phyloP scores from a whole-genome alignment of 2,797 vertebrate species.

The Distichodus sexfasciatus region DNA sequence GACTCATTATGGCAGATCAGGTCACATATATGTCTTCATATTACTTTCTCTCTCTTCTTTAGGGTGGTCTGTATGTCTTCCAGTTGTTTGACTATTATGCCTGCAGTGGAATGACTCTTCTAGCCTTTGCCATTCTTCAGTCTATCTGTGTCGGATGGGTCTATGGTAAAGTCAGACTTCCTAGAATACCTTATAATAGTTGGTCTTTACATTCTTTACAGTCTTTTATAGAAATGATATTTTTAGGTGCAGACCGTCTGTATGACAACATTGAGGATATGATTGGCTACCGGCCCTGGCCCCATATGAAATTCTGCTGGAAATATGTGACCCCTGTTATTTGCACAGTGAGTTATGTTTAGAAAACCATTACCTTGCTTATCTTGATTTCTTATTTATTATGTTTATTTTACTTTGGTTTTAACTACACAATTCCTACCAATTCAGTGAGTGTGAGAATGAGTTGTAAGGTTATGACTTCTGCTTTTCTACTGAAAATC shows the following conservation, averaged over 20 bases:
- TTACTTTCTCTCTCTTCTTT: slow-evolving; percentile 14
- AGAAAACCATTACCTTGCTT: background rate
- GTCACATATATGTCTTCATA: background rate
- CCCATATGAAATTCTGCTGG: slow-evolving; percentile 77
- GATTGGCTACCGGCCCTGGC: slow-evolving; percentile 75
- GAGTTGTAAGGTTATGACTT: too few relatives aligned
- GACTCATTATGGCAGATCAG: too few relatives aligned
- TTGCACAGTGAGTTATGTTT: slow-evolving; percentile 65
- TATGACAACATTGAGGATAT: slow-evolving; percentile 75
- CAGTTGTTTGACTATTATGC: slow-evolving; percentile 79
- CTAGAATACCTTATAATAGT: too few relatives aligned
- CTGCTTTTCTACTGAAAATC: background rate
- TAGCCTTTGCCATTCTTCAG: slow-evolving; percentile 72
- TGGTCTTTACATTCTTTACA: background rate
- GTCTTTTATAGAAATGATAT: background rate
- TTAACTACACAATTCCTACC: too few relatives aligned
- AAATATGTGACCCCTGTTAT: slow-evolving; percentile 70
- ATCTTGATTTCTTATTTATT: background rate
- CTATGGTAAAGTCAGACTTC: slow-evolving; percentile 71
- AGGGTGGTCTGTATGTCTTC: slow-evolving; percentile 79
- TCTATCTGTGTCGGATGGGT: slow-evolving; percentile 76
- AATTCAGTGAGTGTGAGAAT: too few relatives aligned
- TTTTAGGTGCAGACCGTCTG: slow-evolving; percentile 68
- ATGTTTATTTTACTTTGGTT: background rate
- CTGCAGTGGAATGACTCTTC: slow-evolving; percentile 75